phyloP scores from a whole-genome alignment of 2,797 vertebrate species.

The Spheniscus humboldti region DNA sequence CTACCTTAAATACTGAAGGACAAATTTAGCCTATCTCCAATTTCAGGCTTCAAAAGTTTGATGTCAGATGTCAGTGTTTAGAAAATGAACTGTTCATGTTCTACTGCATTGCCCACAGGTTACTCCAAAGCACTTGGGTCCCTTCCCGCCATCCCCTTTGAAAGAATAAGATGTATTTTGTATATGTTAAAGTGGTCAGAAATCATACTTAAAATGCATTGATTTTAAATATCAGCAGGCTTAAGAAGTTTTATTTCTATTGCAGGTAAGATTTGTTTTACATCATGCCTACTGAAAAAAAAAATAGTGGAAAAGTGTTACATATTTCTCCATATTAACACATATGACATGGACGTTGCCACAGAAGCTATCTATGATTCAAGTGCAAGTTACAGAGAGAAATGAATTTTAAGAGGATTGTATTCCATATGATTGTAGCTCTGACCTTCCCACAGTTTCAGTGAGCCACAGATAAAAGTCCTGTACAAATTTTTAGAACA shows the following conservation, averaged over 20 bases:
- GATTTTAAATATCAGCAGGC: background rate
- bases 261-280: background rate
- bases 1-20: background rate
- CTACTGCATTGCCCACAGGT: background rate
- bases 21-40: background rate
- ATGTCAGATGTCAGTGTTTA: background rate
- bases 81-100: background rate
- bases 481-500: background rate
- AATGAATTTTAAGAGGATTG: background rate
- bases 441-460: background rate
- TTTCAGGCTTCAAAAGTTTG: background rate
- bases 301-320: background rate
- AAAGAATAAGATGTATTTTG: background rate
- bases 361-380: background rate
- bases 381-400: background rate
- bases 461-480: background rate
- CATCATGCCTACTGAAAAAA: background rate
- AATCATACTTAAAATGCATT: background rate
- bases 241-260: background rate
- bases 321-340: background rate
- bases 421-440: background rate
- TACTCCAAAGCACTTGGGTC: background rate
- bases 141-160: background rate
- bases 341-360: background rate
- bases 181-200: background rate